These are phyloP conservation scores for Turritopsis dohrnii DNA, from an alignment of 30 jellyfish, hydroid and myxozoan genomes.

Conservation along the genomic window DNA sequence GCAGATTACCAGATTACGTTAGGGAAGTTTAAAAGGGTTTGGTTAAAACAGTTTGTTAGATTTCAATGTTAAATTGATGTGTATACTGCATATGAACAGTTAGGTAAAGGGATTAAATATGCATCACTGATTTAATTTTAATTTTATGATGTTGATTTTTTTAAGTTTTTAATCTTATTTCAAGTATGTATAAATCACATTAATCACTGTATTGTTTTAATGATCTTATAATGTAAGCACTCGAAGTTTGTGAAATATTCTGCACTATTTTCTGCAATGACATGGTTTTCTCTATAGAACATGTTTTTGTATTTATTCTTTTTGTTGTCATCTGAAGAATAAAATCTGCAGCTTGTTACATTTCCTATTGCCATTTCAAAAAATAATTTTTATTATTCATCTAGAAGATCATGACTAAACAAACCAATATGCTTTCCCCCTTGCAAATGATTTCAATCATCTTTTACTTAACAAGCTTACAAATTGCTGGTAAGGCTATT, in stretches of 20 bases:
- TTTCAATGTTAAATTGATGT: not conserved
- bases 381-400: too few relatives aligned
- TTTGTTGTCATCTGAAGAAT: too few relatives aligned
- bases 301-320: too few relatives aligned
- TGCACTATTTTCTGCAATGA: too few relatives aligned
- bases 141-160: not conserved
- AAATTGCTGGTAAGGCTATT: not conserved
- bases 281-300: too few relatives aligned
- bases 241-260: not conserved
- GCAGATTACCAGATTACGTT: not conserved
- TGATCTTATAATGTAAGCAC: not conserved
- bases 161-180: not conserved
- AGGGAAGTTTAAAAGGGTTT: not conserved
- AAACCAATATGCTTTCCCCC: too few relatives aligned
- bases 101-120: not conserved
- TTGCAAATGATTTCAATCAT: not conserved
- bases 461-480: not conserved
- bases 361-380: too few relatives aligned
- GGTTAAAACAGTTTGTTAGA: not conserved
- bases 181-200: not conserved
- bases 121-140: not conserved
- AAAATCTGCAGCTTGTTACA: too few relatives aligned
- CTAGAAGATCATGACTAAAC: too few relatives aligned
- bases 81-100: not conserved
- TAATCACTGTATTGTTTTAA: not conserved